Percentiles rank a stretch among this genome's conserved stretches.
Evolutionary conservation across 2,113 vertebrate genomes (phyloP).

Genomic region (Neopipo cinnamomea): DNA sequence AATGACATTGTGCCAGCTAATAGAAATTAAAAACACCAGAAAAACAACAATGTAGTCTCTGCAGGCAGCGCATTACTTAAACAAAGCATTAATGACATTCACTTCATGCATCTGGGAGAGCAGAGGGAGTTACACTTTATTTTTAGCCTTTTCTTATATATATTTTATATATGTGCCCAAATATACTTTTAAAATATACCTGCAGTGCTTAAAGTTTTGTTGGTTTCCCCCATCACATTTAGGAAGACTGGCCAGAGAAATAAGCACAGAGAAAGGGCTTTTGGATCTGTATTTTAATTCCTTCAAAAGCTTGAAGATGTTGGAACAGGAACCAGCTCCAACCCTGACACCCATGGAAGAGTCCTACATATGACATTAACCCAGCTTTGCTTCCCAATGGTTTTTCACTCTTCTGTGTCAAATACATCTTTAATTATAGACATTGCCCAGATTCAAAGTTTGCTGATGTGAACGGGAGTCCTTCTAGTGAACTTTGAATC

Average conservation of each 20-base stretch:
- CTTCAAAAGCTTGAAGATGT: background rate
- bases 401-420: background rate
- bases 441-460: background rate
- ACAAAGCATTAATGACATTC: slow-evolving; percentile 53
- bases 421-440: background rate
- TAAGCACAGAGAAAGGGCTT: background rate
- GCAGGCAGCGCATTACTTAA: slow-evolving; percentile 55
- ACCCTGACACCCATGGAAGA: background rate
- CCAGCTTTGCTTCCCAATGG: background rate
- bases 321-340: background rate
- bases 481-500: background rate
- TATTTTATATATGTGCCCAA: background rate
- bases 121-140: background rate
- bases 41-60: slow-evolving; percentile 49
- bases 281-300: background rate
- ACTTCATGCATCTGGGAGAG: background rate
- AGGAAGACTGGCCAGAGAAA: background rate
- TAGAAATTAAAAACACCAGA: slow-evolving; percentile 70
- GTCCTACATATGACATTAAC: background rate
- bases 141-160: background rate
- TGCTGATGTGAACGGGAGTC: background rate
- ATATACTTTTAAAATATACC: background rate
- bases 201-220: background rate
- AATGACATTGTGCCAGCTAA: slow-evolving; percentile 62
- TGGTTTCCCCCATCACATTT: background rate